Evolutionary conservation across 1,140 invertebrate genomes (phyloP), one percentile per base, ranked within the genome.

Genomic region (Steinernema khuongi): DNA sequence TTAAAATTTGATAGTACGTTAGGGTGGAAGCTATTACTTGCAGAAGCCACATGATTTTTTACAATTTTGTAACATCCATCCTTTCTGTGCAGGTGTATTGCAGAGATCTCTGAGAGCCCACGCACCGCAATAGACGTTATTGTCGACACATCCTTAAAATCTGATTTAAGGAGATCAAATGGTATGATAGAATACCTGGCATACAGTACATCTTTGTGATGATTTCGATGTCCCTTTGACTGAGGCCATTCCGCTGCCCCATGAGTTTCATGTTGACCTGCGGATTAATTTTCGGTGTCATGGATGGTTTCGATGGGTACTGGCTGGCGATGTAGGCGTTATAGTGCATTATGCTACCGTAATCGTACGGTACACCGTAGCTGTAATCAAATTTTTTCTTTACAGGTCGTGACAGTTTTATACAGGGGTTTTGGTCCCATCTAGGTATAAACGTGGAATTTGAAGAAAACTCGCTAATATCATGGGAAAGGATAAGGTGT

Each of bases 51-150:
- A 77, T 44, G 70, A 72, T 41, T 77, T 77, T 36, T 44, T 19
- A 29, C 76, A 77, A 66, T 77, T 77, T 22, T 30, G 66, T 71
- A 22, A 22, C 70, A 77, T 71, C 69, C 74, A 77, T 26, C 67
- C 74, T 28, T 72, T 72, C 22, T 77, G 60, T 18, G 70, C 44
- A 2, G 70, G 60, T 19, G 41, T 70, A 22, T 70, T 77, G 32
- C 76, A 77, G 36, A 77, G 74, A 31, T 70, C 74, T 50, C 76
- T 60, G 4, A 77, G 33, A 0, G 76, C 76, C 76, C 76, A 77
- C 18, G 74, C 76, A 44, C 76, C 76, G 33, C 76, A 77, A 71
- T 75, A 77, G 22, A 77, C 76, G 43, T 77, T 77, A 18, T 41
- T 77, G 60, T 77, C 76, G n/a, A 32, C 33, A 60, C 76, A 77